phyloP scores from a whole-genome alignment of 1,140 invertebrate genomes.

The Euglossa dilemma region DNA sequence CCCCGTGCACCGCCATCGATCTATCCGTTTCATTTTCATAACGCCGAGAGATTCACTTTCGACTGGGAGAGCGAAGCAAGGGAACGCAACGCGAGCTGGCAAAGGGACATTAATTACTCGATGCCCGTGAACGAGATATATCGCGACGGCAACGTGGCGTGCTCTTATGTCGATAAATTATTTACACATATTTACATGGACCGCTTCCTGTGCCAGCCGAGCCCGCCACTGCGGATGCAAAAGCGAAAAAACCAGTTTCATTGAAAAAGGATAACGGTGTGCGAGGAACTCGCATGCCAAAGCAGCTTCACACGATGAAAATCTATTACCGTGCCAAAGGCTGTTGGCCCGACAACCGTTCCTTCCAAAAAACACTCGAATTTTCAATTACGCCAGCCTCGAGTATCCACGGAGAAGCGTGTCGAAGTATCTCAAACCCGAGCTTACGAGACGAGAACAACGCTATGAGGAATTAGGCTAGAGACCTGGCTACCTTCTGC shows the following conservation, averaged over 20 bases:
- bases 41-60: background rate
- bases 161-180: constrained; percentile 60
- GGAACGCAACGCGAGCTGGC: constrained; percentile 12
- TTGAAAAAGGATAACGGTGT: constrained; percentile 42
- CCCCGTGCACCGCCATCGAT: background rate
- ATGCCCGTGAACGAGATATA: constrained; percentile 44
- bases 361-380: background rate
- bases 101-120: constrained; percentile 60
- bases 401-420: no score
- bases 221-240: constrained; percentile 42
- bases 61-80: no score
- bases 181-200: constrained; percentile 59
- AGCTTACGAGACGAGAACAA: no score
- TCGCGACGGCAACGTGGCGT: constrained; percentile 47
- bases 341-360: constrained; percentile 2
- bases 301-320: constrained; percentile 41
- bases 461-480: no score
- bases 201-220: constrained; percentile 37
- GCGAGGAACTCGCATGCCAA: constrained; percentile 46
- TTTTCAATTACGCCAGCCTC: no score
- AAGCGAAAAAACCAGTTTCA: constrained; percentile 65
- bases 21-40: background rate
- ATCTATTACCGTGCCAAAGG: constrained; percentile 45
- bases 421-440: no score
- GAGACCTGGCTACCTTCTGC: no score